phyloP scores from a whole-genome alignment of 2,797 vertebrate genomes.

The Spatula versicolor region DNA sequence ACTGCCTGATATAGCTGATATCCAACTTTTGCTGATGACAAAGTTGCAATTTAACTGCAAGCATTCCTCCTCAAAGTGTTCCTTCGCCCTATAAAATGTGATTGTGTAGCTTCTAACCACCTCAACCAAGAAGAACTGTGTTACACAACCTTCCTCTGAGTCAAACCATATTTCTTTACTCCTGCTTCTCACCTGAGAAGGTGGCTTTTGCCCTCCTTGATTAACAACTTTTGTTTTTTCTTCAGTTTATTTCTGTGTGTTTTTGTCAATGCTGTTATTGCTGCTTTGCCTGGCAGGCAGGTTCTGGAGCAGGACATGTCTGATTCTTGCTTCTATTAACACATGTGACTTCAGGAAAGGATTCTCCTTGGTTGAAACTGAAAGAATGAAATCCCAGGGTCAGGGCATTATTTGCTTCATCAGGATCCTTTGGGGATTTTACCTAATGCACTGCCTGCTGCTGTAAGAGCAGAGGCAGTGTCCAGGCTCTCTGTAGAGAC shows the following conservation, averaged over 20 bases:
- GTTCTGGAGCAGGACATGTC: neutral
- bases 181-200: neutral
- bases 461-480: neutral
- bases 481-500: neutral
- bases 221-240: neutral
- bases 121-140: neutral
- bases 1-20: neutral
- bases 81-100: neutral
- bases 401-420: neutral
- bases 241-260: neutral
- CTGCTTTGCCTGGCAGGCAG: neutral
- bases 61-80: neutral
- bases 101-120: neutral
- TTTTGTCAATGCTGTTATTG: neutral
- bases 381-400: neutral
- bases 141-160: neutral
- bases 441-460: neutral
- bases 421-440: neutral
- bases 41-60: neutral
- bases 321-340: neutral
- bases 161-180: neutral
- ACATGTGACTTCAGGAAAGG: rapidly evolving
- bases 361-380: neutral
- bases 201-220: neutral
- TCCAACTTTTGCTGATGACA: neutral